phyloP scores from a whole-genome alignment of 2,888 invertebrate species.

The Nephrotoma appendiculata region DNA sequence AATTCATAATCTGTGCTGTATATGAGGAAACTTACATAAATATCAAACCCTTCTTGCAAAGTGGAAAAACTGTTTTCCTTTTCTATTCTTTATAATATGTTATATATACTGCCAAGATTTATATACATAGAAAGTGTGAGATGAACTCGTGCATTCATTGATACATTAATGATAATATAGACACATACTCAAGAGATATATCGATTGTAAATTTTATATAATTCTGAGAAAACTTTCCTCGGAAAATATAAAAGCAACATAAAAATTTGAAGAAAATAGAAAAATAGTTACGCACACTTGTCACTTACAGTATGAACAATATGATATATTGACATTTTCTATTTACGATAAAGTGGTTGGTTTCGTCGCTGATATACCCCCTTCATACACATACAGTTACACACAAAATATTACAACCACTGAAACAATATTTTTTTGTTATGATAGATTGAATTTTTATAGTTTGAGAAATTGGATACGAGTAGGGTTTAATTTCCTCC shows the following conservation, averaged over 20 bases:
- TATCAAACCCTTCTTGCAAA: background rate
- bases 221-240: background rate
- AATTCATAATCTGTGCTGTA: background rate
- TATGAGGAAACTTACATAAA: background rate
- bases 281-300: background rate
- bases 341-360: background rate
- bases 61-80: background rate
- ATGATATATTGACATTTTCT: background rate
- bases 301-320: background rate
- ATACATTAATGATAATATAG: background rate
- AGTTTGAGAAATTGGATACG: background rate
- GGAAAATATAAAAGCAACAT: background rate
- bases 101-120: background rate
- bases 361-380: background rate
- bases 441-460: background rate
- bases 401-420: background rate
- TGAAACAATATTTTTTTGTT: background rate
- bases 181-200: background rate
- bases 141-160: background rate
- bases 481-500: background rate
- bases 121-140: background rate
- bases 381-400: background rate
- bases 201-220: background rate
- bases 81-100: background rate
- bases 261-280: background rate